Base-by-base conservation (phyloP, 2,888 invertebrate genomes). In the Podotricha telesiphe region DNA sequence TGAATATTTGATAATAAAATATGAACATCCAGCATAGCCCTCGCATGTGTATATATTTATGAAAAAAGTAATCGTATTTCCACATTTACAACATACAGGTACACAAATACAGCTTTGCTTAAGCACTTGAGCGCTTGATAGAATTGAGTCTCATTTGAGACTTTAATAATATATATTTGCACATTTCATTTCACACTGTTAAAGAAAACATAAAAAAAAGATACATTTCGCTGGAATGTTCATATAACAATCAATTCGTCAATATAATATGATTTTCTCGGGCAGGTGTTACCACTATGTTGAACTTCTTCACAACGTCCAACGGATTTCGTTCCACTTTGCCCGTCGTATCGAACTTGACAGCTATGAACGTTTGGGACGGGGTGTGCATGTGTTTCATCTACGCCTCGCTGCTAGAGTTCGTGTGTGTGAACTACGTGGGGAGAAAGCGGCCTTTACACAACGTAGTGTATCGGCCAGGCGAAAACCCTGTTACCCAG, bases 371-470 rank as follows among this genome's bases (percentile, higher is more conserved):
- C 93, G 97, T 98, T 64, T 98, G 98, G 98, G 98, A 98, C 87
- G 98, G 98, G 71, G 98, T 98, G 75, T 98, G 98, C 89, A 98
- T 98, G 98, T 98, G 98, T 91, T 98, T 98, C 94, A 98, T 98
- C 88, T 98, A 98, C 93, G 98, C 98, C 71, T 98, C 98, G 65
- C 94, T 98, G 70, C 94, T 98, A 80, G 98, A 98, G 91, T 98
- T 98, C 89, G 98, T 98, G 65, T 97, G 98, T 91, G 98, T 98
- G 83, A 98, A 98, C 94, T 98, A 98, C 91, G 97, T 98, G 75
- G 98, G 98, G 74, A 95, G 98, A 70, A 98, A 98, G 86, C 94
- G 97, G 79, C 98, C 97, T 64, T 94, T 97, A 72, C 97, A 97
- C 93, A 97, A 97, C 88, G 97, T 97, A 74, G 97, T 97, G 77